phyloP scores from a whole-genome alignment of 2,888 invertebrate species.

The Mesopsocus fuscifrons region DNA sequence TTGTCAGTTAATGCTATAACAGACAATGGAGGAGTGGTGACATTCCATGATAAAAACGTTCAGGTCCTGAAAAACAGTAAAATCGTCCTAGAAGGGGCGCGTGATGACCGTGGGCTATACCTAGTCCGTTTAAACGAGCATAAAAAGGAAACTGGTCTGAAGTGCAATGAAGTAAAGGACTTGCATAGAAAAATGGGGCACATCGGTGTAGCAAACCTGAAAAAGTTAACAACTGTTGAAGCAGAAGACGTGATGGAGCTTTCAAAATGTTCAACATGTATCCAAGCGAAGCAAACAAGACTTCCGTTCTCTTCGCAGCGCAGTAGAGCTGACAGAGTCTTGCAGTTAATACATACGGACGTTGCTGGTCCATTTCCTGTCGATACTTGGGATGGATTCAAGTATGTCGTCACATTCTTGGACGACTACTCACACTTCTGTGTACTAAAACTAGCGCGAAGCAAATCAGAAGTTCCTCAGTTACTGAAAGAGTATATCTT shows the following conservation, averaged over 20 bases:
- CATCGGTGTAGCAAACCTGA: background rate
- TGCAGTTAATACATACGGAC: slow-evolving; percentile 13
- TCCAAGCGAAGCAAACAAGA: slow-evolving; percentile 11
- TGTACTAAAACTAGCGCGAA: slow-evolving; percentile 11
- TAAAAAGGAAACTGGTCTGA: too few species aligned
- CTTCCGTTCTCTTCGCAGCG: slow-evolving; percentile 4
- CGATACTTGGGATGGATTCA: slow-evolving; percentile 12
- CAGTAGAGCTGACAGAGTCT: slow-evolving; percentile 9
- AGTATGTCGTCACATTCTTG: slow-evolving; percentile 14
- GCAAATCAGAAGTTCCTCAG: slow-evolving; percentile 14
- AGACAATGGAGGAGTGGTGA: too few species aligned
- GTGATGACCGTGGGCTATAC: too few species aligned
- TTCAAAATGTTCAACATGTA: too few species aligned
- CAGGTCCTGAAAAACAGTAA: too few species aligned
- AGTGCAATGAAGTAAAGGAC: too few species aligned
- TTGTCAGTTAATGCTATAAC: too few species aligned
- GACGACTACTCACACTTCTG: slow-evolving; percentile 15
- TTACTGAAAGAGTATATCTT: too few species aligned
- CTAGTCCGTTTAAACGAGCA: too few species aligned
- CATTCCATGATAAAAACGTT: too few species aligned
- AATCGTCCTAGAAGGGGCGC: too few species aligned
- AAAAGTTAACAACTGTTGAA: background rate
- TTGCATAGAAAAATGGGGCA: background rate
- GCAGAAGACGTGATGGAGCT: too few species aligned
- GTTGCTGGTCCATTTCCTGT: slow-evolving; percentile 13